Conservation (phyloP, 2,797 vertebrate species). For the Pampus argenteus region DNA sequence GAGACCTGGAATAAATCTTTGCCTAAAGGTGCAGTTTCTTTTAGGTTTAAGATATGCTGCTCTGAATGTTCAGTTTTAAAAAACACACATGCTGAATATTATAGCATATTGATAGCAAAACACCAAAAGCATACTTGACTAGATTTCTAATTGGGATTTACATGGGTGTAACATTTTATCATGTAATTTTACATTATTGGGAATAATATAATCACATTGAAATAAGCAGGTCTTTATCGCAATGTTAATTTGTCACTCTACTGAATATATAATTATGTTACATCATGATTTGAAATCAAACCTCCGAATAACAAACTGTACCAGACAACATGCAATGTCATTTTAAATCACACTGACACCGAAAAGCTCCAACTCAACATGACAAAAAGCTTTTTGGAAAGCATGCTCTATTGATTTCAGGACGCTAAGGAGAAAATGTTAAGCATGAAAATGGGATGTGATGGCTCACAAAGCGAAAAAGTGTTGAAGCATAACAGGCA, state of each 20-base stretch:
- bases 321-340: conserved; percentile 59
- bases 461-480: conserved; percentile 54
- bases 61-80: conserved; percentile 23
- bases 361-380: conserved; percentile 51
- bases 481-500: conserved; percentile 60
- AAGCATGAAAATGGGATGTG: conserved; percentile 68
- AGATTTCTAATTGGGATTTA: not conserved
- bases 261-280: conserved; percentile 36
- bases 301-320: conserved; percentile 22
- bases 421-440: conserved; percentile 60
- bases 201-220: conserved; percentile 1
- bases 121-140: not conserved
- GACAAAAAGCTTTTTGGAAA: conserved; percentile 50
- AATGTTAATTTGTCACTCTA: not conserved
- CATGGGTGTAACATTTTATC: not conserved
- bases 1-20: conserved; percentile 31
- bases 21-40: conserved; percentile 26
- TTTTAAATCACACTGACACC: conserved; percentile 55
- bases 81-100: not conserved
- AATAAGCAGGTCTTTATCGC: not conserved
- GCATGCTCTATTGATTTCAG: conserved; percentile 74
- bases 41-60: conserved; percentile 18
- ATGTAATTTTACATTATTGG: not conserved
- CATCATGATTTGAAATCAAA: conserved; percentile 34
- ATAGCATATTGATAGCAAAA: not conserved